Conservation (phyloP, 2,888 invertebrate species). For the Chalcosyrphus nemorum region DNA sequence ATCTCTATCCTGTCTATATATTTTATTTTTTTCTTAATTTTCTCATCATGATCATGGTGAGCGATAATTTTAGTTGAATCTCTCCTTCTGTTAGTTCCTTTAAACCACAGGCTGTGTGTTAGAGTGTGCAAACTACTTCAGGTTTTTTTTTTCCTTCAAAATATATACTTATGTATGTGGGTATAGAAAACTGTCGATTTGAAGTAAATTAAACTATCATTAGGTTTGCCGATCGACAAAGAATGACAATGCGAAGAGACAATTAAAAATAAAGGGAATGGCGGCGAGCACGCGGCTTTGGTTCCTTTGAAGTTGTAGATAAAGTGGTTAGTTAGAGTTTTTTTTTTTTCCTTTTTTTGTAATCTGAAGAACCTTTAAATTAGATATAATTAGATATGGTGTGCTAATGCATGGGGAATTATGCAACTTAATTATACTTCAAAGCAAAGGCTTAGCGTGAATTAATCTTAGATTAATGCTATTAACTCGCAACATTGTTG, state of each 20-base stretch:
- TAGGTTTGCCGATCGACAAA: slow-evolving; percentile 74
- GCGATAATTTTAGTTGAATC: slow-evolving; percentile 53
- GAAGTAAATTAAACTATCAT: slow-evolving; percentile 82
- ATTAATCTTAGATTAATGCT: background rate
- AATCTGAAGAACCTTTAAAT: slow-evolving; percentile 24
- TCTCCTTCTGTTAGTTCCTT: slow-evolving; percentile 21
- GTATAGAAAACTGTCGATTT: slow-evolving; percentile 74
- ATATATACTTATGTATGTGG: no score
- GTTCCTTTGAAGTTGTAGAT: slow-evolving; percentile 41
- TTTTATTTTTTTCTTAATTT: slow-evolving; percentile 48
- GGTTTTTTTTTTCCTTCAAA: slow-evolving; percentile 22
- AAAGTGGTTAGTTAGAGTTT: no score
- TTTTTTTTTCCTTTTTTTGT: background rate
- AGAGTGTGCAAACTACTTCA: slow-evolving; percentile 19
- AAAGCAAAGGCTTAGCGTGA: slow-evolving; percentile 2
- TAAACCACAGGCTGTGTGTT: slow-evolving; percentile 14
- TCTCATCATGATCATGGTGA: slow-evolving; percentile 68
- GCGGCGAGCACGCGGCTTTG: slow-evolving; percentile 7
- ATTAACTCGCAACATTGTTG: background rate
- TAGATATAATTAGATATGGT: slow-evolving; percentile 43
- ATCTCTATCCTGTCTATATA: slow-evolving; percentile 47
- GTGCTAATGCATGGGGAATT: slow-evolving; percentile 34
- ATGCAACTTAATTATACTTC: slow-evolving; percentile 19
- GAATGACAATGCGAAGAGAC: slow-evolving; percentile 35
- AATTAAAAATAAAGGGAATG: slow-evolving; percentile 20